Evolutionary conservation across 2,113 vertebrate genomes (phyloP), one percentile per base, ranked within the genome.

Genomic region (Podarcis muralis): DNA sequence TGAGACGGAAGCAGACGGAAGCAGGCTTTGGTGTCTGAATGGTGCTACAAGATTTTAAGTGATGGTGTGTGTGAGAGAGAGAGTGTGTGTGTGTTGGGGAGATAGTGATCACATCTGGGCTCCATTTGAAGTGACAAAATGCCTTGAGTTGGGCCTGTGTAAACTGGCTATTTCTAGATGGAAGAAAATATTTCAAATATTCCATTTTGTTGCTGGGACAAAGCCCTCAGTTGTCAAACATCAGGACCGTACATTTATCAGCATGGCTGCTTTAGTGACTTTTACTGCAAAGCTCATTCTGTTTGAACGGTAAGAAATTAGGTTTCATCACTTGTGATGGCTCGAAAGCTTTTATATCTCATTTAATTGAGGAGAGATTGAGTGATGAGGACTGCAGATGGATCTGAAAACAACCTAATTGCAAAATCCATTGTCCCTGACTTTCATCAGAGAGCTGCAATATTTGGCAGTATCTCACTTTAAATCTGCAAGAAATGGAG

Each of bases 291-390:
- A 81, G 22, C 81, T 87, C 37, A 0, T 90, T 93, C 72, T 74
- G 12, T 75, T 2, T 72, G 85, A 87, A 78, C 25, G 32, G 72
- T 85, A 66, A 90, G 79, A 91, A 90, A 84, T 89, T 90, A 69
- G 0, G 0, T 81, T 92, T 11, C 87, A 88, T 69, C n/a, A 8
- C 2, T 83, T 88, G 20, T 69, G 30, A 85, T 85, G 2, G 43
- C 65, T 48, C 65, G 20, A 93, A 88, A 86, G 57, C 40, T 89
- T 79, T 37, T 90, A 92, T 92, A 89, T 40, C 8, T 11, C 65
- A 11, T 80, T 85, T 88, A 87, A 90, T 13, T 72, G 82, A 86
- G 62, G 48, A 40, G 37, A 93, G 13, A 43, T 57, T 76, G 57
- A 87, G 4, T 43, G 32, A 87, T 59, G 9, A 91, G 87, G 72